Evolutionary conservation across 1,140 invertebrate species (phyloP).

Genomic region (Microplitis demolitor): DNA sequence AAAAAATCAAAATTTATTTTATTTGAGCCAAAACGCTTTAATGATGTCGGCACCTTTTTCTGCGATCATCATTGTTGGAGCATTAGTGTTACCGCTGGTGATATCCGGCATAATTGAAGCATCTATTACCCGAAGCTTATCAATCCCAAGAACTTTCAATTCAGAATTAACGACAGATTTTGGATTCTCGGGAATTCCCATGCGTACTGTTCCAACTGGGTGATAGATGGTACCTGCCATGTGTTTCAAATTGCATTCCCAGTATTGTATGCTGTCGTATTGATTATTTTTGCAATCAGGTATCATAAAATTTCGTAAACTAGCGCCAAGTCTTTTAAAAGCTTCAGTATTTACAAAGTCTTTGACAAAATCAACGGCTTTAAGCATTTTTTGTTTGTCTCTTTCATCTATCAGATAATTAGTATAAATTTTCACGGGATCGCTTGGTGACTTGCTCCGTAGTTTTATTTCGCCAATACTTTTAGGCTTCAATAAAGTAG

Average conservation of each 20-base stretch:
- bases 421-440: conserved; percentile 66
- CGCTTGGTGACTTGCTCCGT: conserved; percentile 60
- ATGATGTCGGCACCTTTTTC: conserved; percentile 60
- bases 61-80: conserved; percentile 63
- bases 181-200: conserved; percentile 58
- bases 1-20: no score
- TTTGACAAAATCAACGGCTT: conserved; percentile 26
- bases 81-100: conserved; percentile 60
- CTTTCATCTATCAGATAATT: conserved; percentile 59
- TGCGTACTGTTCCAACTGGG: conserved; percentile 58
- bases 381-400: conserved; percentile 54
- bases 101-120: conserved; percentile 61
- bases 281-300: conserved; percentile 47
- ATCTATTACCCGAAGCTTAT: conserved; percentile 60
- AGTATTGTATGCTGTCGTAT: conserved; percentile 52
- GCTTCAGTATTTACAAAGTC: conserved; percentile 20
- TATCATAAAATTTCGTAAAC: conserved; percentile 41
- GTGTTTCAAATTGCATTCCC: conserved; percentile 59
- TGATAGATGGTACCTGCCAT: conserved; percentile 59
- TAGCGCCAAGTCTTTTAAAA: conserved; percentile 31
- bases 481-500: conserved; percentile 64
- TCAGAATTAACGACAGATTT: conserved; percentile 63
- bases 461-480: conserved; percentile 63
- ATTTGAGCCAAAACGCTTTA: no score
- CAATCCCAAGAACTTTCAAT: conserved; percentile 57